These are phyloP conservation scores for Drosophila lacertosa DNA, from an alignment of 1,140 invertebrate genomes.

Conservation along the genomic window DNA sequence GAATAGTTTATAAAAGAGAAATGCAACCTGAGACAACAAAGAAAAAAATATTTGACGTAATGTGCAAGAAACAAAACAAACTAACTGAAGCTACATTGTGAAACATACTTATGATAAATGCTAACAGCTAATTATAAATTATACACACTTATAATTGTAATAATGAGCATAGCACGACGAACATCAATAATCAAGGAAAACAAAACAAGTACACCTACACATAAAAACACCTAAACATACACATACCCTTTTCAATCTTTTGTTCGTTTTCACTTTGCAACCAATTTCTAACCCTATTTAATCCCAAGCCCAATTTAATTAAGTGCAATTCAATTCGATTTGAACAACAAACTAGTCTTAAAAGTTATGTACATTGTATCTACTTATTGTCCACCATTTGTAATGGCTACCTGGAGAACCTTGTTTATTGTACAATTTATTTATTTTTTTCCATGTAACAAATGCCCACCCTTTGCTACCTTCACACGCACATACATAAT, in stretches of 20 bases:
- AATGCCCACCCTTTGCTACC: not conserved
- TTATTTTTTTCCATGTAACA: conserved; percentile 19
- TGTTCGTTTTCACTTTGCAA: not conserved
- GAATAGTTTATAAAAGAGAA: conserved; percentile 43
- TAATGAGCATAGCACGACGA: conserved; percentile 29
- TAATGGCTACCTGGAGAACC: conserved; percentile 14
- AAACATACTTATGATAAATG: conserved; percentile 81
- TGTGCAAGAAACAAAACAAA: conserved; percentile 21
- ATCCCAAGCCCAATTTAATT: conserved; percentile 7
- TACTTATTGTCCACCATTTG: conserved; percentile 15
- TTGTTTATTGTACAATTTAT: conserved; percentile 7
- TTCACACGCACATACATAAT: conserved; percentile 5
- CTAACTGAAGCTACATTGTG: conserved; percentile 65
- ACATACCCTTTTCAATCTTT: not conserved
- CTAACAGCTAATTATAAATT: conserved; percentile 60
- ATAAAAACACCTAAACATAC: conserved; percentile 4
- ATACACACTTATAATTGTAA: conserved; percentile 13
- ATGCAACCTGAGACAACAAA: conserved; percentile 12
- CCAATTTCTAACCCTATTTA: not conserved
- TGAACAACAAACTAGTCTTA: conserved; percentile 67
- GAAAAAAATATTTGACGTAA: conserved; percentile 8
- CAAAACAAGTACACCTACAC: conserved; percentile 2
- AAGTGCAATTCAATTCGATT: conserved; percentile 19
- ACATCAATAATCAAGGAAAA: conserved; percentile 24
- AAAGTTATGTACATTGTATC: conserved; percentile 41